Evolutionary conservation across 2,113 vertebrate genomes (phyloP).

Genomic region (Anguilla japonica): DNA sequence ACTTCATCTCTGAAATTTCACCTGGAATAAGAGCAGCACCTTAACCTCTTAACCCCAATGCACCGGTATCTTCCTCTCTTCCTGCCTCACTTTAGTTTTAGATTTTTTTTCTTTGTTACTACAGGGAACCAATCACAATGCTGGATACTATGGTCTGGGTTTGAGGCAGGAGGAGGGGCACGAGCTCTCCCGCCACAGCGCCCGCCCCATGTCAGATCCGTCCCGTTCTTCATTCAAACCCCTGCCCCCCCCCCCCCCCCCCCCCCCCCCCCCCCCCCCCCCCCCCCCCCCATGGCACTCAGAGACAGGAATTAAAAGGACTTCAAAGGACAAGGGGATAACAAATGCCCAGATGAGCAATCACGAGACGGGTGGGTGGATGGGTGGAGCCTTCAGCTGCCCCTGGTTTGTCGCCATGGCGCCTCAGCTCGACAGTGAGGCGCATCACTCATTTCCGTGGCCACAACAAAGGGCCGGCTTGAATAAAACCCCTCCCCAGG

Average conservation of each 20-base stretch:
- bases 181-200: background rate
- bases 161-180: background rate
- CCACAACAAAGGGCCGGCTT: background rate
- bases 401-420: background rate
- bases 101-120: too few species aligned
- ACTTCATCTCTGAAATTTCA: too few species aligned
- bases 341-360: background rate
- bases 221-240: too few species aligned
- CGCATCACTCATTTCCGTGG: slow-evolving; percentile 7
- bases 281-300: background rate
- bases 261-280: background rate
- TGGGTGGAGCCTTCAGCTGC: background rate
- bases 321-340: background rate
- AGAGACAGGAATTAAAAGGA: background rate
- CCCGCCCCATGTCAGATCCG: background rate
- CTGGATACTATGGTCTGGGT: too few species aligned
- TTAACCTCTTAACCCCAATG: too few species aligned
- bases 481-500: too few species aligned
- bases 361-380: background rate
- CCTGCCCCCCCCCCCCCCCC: background rate
- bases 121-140: too few species aligned
- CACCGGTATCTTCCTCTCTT: too few species aligned
- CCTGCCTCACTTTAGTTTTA: too few species aligned
- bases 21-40: too few species aligned
- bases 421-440: background rate